Base-by-base conservation (phyloP, 2,797 vertebrate species). In the Melopsittacus undulatus region DNA sequence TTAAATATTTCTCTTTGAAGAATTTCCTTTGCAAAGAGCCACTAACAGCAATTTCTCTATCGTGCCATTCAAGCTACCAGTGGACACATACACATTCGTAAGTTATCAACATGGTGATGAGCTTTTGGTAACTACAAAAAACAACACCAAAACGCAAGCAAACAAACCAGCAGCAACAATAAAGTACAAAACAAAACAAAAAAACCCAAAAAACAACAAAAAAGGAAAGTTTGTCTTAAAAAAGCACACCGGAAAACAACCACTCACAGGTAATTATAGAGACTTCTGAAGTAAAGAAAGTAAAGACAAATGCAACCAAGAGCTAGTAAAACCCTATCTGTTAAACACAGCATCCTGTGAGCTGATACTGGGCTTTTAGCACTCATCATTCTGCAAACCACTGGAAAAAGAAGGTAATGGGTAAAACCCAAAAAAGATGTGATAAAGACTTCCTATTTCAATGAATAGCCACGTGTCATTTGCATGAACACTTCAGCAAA, bases 361-460 rank as follows among this genome's bases (percentile, higher is more conserved):
- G 86, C 78, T 48, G 72, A 83, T 92, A 94, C 10, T 83, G 72
- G 93, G 88, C 92, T 95, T 95, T 95, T 72, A 95, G 81, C 81
- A 69, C 72, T 78, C 72, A 75, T 49, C 83, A 66, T 30, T 91
- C 93, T 90, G 68, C 56, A 95, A 96, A 92, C 96, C 92, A 95
- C 94, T 96, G 96, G 96, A 97, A 97, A 97, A 96, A 95, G 89
- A 95, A 81, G 86, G 96, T 97, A 95, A 97, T 56, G 95, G 95
- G 96, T 96, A 96, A 96, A 97, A 95, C 81, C 81, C 95, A 74
- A 95, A 82, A 82, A 80, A 94, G 82, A 91, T 69, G 81, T 17
- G 95, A 95, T 87, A 83, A 96, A 90, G 59, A 81, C 88, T 89
- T 95, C 72, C 90, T 95, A 92, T 69, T 95, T 93, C n/a, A 1